phyloP scores from a whole-genome alignment of 2,888 invertebrate species.

The Torymus aiolomorphi region DNA sequence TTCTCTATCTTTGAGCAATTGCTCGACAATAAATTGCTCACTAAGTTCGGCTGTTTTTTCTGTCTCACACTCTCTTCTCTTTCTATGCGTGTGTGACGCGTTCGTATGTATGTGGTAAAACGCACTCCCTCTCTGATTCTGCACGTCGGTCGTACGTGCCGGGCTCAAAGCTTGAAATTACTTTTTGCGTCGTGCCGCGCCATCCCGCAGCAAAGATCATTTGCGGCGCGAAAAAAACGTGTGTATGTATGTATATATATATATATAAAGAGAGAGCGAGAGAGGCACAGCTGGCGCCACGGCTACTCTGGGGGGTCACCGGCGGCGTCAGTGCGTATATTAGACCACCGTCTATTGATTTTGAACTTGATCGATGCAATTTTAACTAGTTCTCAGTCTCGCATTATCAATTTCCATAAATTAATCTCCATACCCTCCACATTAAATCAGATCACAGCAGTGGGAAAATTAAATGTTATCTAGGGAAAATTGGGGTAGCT shows the following conservation, averaged over 20 bases:
- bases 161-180: slow-evolving; percentile 6
- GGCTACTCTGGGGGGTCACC: too few species aligned
- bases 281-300: not conserved
- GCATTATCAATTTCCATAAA: slow-evolving; percentile 44
- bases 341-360: slow-evolving; percentile 16
- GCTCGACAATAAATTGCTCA: not conserved
- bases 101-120: not conserved
- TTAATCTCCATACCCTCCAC: slow-evolving; percentile 18
- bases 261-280: too few species aligned
- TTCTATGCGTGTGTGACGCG: too few species aligned
- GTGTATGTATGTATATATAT: not conserved
- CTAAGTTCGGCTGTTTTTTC: too few species aligned
- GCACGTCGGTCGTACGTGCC: not conserved
- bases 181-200: slow-evolving; percentile 17
- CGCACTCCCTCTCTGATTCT: slow-evolving; percentile 6
- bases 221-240: not conserved
- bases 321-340: too few species aligned
- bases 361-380: slow-evolving; percentile 42
- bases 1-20: slow-evolving; percentile 33
- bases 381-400: slow-evolving; percentile 22
- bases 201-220: not conserved
- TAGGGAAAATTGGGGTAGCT: too few species aligned
- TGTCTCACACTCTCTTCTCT: too few species aligned
- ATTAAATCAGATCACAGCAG: slow-evolving; percentile 15
- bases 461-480: not conserved